Conservation (phyloP, 2,888 invertebrate genomes). For the Neoascia interrupta region DNA sequence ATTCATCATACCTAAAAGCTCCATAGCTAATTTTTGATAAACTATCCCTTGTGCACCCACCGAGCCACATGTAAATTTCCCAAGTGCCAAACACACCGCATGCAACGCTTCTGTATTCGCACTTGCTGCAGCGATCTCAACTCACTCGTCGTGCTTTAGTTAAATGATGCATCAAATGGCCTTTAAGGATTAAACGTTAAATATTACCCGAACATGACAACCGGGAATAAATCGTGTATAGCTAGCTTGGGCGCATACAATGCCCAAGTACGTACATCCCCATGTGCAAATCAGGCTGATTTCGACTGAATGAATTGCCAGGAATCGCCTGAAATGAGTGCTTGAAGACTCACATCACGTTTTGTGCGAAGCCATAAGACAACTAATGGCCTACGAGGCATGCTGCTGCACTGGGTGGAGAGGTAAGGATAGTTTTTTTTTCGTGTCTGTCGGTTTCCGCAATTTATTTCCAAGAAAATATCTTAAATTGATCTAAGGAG, state of each 20-base stretch:
- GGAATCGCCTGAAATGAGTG: constrained; percentile 46
- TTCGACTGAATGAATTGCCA: constrained; percentile 37
- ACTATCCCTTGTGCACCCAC: constrained; percentile 21
- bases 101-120: constrained; percentile 1
- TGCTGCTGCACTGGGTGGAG: neutral
- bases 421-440: constrained; percentile 11
- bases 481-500: constrained; percentile 62
- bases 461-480: constrained; percentile 62
- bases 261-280: constrained; percentile 24
- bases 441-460: constrained; percentile 45
- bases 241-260: constrained; percentile 27
- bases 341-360: constrained; percentile 64
- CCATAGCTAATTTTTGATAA: constrained; percentile 67
- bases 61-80: constrained; percentile 2
- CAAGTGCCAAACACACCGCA: constrained; percentile 4
- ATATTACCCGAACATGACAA: constrained; percentile 60
- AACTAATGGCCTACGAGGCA: constrained; percentile 49
- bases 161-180: constrained; percentile 69
- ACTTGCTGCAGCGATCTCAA: neutral
- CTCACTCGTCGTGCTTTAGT: constrained; percentile 42
- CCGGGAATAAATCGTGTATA: constrained; percentile 43
- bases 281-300: constrained; percentile 65
- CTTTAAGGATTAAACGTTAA: constrained; percentile 69
- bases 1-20: constrained; percentile 49
- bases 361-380: constrained; percentile 35